Evolutionary conservation across 2,888 invertebrate species (phyloP).

Genomic region (Mamestra brassicae): DNA sequence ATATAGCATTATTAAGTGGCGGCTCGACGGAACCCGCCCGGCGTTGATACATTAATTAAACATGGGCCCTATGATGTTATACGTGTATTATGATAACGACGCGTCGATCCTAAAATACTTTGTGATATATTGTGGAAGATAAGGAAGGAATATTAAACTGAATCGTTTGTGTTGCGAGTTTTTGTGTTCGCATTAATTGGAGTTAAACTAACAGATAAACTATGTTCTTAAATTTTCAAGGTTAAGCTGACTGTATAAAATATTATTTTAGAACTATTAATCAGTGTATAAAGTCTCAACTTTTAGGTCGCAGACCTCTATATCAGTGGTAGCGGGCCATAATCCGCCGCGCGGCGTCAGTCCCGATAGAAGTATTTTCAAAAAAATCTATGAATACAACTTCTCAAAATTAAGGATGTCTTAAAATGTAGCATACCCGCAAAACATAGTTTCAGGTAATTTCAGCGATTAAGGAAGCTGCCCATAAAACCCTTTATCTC

Average conservation of each 20-base stretch:
- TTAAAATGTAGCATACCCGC: background rate
- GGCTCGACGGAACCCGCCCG: conserved; percentile 29
- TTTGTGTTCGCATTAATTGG: background rate
- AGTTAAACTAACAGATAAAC: background rate
- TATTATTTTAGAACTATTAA: background rate
- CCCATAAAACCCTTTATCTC: background rate
- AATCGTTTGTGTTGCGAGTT: background rate
- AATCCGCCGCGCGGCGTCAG: background rate
- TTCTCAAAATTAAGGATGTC: no score
- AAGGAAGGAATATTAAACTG: background rate
- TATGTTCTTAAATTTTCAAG: background rate
- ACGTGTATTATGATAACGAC: conserved; percentile 47
- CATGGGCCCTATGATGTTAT: conserved; percentile 34
- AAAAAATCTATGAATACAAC: no score
- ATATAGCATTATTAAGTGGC: conserved; percentile 48
- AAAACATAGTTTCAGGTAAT: no score
- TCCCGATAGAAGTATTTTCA: no score
- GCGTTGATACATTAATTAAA: conserved; percentile 55
- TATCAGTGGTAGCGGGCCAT: background rate
- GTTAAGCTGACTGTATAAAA: background rate
- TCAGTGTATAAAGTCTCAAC: background rate
- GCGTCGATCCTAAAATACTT: conserved; percentile 9
- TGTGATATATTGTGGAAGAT: conserved; percentile 14
- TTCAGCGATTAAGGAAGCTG: no score
- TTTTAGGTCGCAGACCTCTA: background rate